Conservation (phyloP, 2,888 invertebrate species). For the Azorinus chamasolen region DNA sequence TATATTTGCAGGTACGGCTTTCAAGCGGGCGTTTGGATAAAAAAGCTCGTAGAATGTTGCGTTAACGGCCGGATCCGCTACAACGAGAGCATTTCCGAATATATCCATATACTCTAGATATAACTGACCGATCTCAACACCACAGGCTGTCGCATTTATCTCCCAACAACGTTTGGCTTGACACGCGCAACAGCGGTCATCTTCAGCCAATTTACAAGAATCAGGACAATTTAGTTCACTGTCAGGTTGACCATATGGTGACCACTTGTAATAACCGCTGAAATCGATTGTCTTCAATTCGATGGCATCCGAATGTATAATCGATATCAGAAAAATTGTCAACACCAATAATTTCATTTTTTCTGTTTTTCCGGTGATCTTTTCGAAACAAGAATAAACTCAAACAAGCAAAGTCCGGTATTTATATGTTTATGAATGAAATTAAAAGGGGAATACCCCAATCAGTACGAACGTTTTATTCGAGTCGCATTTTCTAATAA, state of each 20-base stretch:
- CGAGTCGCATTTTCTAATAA: no score
- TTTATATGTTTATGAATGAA: no score
- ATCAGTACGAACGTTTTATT: no score
- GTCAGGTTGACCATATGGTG: background rate
- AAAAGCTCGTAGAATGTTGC: conserved; percentile 1
- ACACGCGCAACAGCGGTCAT: conserved; percentile 40
- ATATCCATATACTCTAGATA: conserved; percentile 30
- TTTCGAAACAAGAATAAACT: no score
- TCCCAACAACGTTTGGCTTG: conserved; percentile 39
- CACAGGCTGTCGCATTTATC: conserved; percentile 25
- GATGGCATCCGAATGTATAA: no score
- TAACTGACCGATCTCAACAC: conserved; percentile 14
- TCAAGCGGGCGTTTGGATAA: conserved; percentile 23
- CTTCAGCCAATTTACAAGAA: conserved; percentile 4
- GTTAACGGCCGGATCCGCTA: background rate
- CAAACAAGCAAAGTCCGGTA: no score
- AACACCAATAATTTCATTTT: no score
- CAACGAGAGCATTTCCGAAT: conserved; percentile 18
- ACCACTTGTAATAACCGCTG: conserved; percentile 19
- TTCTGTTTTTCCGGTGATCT: no score
- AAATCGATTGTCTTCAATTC: background rate
- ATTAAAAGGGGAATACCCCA: no score
- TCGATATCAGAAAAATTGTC: no score
- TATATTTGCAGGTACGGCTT: conserved; percentile 24
- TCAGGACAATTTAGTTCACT: conserved; percentile 40